Conservation (phyloP, 2,113 vertebrate genomes). For the Danio rerio region DNA sequence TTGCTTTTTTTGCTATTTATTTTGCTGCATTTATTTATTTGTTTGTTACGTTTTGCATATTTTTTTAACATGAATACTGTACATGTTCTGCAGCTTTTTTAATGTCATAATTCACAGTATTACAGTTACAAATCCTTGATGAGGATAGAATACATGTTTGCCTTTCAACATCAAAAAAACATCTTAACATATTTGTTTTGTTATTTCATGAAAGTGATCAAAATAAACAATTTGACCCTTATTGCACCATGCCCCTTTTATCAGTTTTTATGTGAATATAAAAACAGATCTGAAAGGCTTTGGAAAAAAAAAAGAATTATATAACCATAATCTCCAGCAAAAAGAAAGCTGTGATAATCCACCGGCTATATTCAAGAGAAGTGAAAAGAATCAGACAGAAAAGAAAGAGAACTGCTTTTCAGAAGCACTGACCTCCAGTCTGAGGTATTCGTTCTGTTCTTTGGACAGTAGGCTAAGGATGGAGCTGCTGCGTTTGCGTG, state of each 20-base stretch:
- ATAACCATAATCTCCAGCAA: not conserved
- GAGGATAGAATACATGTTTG: not conserved
- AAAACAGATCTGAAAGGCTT: not conserved
- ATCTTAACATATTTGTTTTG: not conserved
- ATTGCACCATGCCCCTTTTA: too few relatives aligned
- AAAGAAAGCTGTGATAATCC: not conserved
- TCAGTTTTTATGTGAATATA: not conserved
- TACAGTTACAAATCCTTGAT: not conserved
- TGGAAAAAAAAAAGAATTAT: not conserved
- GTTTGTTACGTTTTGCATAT: too few relatives aligned
- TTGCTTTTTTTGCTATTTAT: too few relatives aligned
- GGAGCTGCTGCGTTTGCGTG: slow-evolving; percentile 80
- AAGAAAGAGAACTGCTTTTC: slow-evolving; percentile 4
- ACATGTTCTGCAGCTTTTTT: not conserved
- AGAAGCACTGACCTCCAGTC: slow-evolving; percentile 79
- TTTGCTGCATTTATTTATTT: too few relatives aligned
- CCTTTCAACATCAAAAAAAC: not conserved
- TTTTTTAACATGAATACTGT: too few relatives aligned
- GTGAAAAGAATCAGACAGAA: not conserved
- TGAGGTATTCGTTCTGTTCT: slow-evolving; percentile 81
- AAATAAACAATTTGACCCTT: too few relatives aligned
- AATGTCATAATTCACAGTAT: not conserved
- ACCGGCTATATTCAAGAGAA: not conserved
- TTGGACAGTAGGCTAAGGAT: slow-evolving; percentile 79
- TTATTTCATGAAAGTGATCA: not conserved